Base-by-base conservation (phyloP, 2,888 invertebrate genomes). In the Coleophora flavipennella region DNA sequence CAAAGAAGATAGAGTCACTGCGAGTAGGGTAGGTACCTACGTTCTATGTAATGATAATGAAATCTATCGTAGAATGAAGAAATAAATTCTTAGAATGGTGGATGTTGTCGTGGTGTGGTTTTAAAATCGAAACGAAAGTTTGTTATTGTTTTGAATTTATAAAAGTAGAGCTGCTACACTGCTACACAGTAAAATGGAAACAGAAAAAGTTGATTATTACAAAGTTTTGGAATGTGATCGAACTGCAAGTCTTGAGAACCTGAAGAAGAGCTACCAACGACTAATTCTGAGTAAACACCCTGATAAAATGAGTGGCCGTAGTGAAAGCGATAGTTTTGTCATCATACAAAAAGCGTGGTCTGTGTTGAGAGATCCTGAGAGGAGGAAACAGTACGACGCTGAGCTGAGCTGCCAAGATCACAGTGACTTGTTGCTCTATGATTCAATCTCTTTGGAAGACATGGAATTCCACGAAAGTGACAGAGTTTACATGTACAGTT, bases 271-370 rank as follows among this genome's bases (percentile, higher is more conserved):
- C 53, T 91, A 90, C 61, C 89, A 88, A 55, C 78, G 83, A 32
- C 71, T 90, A 26, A 75, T 81, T 4, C 69, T 88, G 36, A 62
- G 72, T 46, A 68, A 79, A 52, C 91, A 91, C 62, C 91, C 91
- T 8, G 91, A 91, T 57, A 91, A 90, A 65, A 65, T 50, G 6
- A 46, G 49, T 10, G 44, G 40, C 2, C 46, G 44, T 29, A 48
- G 57, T 39, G 57, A 77, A 32, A 58, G 65, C 3, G 53, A 47
- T 20, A 10, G 8, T 3, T 84, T 84, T 51, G 49, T 70, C 13
- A 47, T 61, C 36, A 86, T 93, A 45, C 89, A 90, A 57, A 85
- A 88, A 58, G 93, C 93, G n/a, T 93, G 92, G 91, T 86, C 89
- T 50, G 80, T 88, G 39, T 67, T 93, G 32, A 85, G 88, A 55